A percentile compares a stretch with the other conserved stretches of the same genome.
Evolutionary conservation across 2,888 invertebrate species (phyloP).

Genomic region (Urechis unicinctus): DNA sequence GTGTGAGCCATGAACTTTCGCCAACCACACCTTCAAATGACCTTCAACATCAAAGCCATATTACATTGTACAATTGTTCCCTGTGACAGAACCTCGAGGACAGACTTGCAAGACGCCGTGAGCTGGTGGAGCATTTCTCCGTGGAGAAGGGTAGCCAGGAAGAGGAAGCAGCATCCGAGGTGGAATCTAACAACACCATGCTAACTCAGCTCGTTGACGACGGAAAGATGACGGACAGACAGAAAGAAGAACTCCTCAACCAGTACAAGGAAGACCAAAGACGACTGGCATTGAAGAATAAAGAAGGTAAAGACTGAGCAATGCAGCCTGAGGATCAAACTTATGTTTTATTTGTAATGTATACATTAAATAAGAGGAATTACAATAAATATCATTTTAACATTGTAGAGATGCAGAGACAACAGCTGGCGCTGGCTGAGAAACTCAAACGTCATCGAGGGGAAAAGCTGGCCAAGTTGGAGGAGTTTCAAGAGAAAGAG

Average conservation of each 20-base stretch:
- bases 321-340: too few species aligned
- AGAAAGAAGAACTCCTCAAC: slow-evolving; percentile 33
- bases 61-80: neutral
- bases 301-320: slow-evolving; percentile 21
- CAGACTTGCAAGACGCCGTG: slow-evolving; percentile 32
- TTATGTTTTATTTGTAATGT: too few species aligned
- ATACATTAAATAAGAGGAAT: too few species aligned
- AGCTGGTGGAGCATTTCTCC: slow-evolving; percentile 33
- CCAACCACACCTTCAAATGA: too few species aligned
- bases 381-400: too few species aligned
- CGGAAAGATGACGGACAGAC: slow-evolving; percentile 29
- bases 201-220: slow-evolving; percentile 27
- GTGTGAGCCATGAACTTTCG: too few species aligned
- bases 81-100: slow-evolving; percentile 33
- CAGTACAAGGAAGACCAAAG: slow-evolving; percentile 30
- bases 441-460: slow-evolving; percentile 27
- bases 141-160: slow-evolving; percentile 26
- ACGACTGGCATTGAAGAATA: slow-evolving; percentile 23
- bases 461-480: slow-evolving; percentile 24
- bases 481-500: slow-evolving; percentile 33
- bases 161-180: slow-evolving; percentile 21
- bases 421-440: slow-evolving; percentile 31
- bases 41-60: too few species aligned
- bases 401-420: slow-evolving; percentile 28
- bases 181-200: slow-evolving; percentile 23